These are phyloP conservation scores for Coracopsis vasa DNA, from an alignment of 2,113 vertebrate genomes.

Conservation along the genomic window DNA sequence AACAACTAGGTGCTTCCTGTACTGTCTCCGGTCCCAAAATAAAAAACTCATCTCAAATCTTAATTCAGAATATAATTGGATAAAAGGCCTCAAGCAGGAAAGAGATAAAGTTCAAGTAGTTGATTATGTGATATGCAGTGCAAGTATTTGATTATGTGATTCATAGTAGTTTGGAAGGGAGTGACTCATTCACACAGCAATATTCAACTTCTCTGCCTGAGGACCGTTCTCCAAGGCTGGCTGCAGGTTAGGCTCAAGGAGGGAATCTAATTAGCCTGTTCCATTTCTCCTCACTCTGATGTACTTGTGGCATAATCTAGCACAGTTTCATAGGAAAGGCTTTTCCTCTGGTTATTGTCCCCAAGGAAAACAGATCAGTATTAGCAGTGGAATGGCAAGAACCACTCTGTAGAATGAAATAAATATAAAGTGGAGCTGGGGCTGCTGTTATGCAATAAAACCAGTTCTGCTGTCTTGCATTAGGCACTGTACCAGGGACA, in stretches of 20 bases:
- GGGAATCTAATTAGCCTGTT: conserved; percentile 15
- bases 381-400: background rate
- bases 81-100: conserved; percentile 66
- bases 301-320: background rate
- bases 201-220: background rate
- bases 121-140: conserved; percentile 60
- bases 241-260: background rate
- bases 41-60: conserved; percentile 45
- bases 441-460: background rate
- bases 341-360: background rate
- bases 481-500: background rate
- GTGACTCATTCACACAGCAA: conserved; percentile 57
- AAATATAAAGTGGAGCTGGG: background rate
- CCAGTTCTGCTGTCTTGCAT: background rate
- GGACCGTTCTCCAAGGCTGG: background rate
- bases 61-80: conserved; percentile 64
- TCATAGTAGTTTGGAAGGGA: conserved; percentile 43
- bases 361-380: background rate
- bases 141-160: conserved; percentile 70
- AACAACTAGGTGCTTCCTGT: conserved; percentile 42
- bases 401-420: background rate
- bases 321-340: background rate
- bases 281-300: background rate
- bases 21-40: conserved; percentile 36
- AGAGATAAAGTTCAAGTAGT: conserved; percentile 62